Evolutionary conservation across 2,888 invertebrate species (phyloP), one percentile per base, ranked within the genome.

Genomic region (Ditylenchus weischeri): DNA sequence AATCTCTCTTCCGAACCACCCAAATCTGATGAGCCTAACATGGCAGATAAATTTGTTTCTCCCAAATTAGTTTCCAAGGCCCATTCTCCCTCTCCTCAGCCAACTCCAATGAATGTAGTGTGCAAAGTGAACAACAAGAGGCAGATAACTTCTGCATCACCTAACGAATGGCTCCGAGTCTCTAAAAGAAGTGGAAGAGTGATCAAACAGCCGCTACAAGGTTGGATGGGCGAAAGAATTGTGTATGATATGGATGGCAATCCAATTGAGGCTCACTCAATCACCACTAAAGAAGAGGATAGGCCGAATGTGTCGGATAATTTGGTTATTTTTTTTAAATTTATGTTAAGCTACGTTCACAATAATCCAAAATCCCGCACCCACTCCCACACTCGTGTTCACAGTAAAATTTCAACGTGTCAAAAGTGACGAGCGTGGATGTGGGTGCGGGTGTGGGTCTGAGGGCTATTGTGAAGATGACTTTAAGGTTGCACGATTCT

Each of bases 221-320:
- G 43, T 13, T 62, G 62, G 62, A 48, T 10, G 18, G 62, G 62
- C 11, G 62, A 62, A 62, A 36, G 62, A 36, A 62, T 62, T 47
- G 38, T 23, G 47, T 62, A 62, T 29, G 62, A 62, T 48, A 47
- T 47, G 48, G 23, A 62, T n/a, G 62, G 62, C 10, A 62, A 62
- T 47, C 47, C 62, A 47, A 48, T 62, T n/a, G 43, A 18, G 13
- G 62, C 62, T 23, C 43, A 62, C 19, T 38, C 62, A 19, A 18
- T 23, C 23, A 62, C 62, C 2, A 62, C 62, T 15, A 62, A 62
- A 29, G 62, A 38, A n/a, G 47, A 38, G 43, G 49, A 29, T 23
- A 62, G 62, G 13, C 62, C 62, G 43, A 49, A 62, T 47, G 43
- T 47, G 19, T 38, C 43, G 2, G 19, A 21, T 19, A 62, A 48